phyloP scores from a whole-genome alignment of 2,113 vertebrate genomes.

The Heterotilapia buettikoferi region DNA sequence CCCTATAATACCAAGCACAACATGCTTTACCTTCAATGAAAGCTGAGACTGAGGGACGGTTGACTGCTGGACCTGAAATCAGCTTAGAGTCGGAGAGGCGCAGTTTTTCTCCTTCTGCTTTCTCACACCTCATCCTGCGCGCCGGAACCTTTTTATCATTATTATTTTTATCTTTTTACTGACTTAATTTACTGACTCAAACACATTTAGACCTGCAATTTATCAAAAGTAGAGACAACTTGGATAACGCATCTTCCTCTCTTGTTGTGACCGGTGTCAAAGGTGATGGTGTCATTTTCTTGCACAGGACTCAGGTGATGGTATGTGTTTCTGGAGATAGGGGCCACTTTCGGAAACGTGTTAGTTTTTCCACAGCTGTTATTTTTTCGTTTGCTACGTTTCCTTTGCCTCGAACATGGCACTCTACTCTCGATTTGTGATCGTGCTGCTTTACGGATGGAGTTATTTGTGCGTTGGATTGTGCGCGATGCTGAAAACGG shows the following conservation, averaged over 20 bases:
- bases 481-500: slow-evolving; percentile 62
- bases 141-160: neutral
- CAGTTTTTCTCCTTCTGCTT: neutral
- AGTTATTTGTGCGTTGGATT: slow-evolving; percentile 69
- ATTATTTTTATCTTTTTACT: neutral
- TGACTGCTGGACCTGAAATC: slow-evolving; percentile 52
- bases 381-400: neutral
- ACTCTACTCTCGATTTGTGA: slow-evolving; percentile 43
- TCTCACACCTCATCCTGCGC: neutral
- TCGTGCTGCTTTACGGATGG: slow-evolving; percentile 78
- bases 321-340: slow-evolving; percentile 32
- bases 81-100: slow-evolving; percentile 14
- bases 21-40: slow-evolving; percentile 71
- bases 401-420: slow-evolving; percentile 67
- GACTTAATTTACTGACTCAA: neutral
- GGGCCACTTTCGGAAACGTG: slow-evolving; percentile 19
- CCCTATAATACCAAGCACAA: slow-evolving; percentile 72
- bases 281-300: slow-evolving; percentile 24
- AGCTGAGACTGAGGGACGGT: slow-evolving; percentile 55
- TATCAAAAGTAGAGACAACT: neutral
- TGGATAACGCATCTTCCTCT: neutral
- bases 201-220: neutral
- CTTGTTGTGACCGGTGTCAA: neutral
- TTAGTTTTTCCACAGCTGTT: neutral
- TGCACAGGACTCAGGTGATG: slow-evolving; percentile 44